phyloP scores from a whole-genome alignment of 2,888 invertebrate species.

The Cheilosia variabilis region DNA sequence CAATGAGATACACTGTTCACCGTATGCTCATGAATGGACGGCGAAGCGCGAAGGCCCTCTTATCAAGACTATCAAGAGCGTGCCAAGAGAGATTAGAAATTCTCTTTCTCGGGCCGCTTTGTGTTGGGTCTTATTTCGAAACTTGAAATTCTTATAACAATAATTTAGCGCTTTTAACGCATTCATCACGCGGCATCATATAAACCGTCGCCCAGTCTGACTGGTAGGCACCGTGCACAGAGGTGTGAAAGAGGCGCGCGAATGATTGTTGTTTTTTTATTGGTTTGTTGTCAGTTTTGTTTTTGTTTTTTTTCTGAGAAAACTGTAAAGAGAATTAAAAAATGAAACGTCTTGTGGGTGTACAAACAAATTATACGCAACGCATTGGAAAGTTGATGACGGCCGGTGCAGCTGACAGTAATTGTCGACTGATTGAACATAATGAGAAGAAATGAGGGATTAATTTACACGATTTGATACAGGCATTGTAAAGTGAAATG shows the following conservation, averaged over 20 bases:
- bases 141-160: slow-evolving; percentile 31
- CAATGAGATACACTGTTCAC: slow-evolving; percentile 25
- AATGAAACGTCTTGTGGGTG: background rate
- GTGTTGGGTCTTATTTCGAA: slow-evolving; percentile 50
- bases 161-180: slow-evolving; percentile 18
- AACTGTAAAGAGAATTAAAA: slow-evolving; percentile 17
- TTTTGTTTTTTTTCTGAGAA: slow-evolving; percentile 6
- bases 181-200: slow-evolving; percentile 27
- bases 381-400: slow-evolving; percentile 29
- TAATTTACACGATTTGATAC: slow-evolving; percentile 10
- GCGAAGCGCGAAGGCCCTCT: background rate
- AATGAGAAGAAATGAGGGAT: background rate
- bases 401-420: background rate
- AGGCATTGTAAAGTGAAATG: slow-evolving; percentile 23
- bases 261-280: slow-evolving; percentile 8
- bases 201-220: background rate
- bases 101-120: slow-evolving; percentile 40
- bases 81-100: slow-evolving; percentile 33
- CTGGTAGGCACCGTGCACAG: background rate
- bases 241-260: slow-evolving; percentile 16
- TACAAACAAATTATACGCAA: background rate
- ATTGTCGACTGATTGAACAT: slow-evolving; percentile 27
- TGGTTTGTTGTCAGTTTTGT: slow-evolving; percentile 1
- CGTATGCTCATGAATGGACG: background rate
- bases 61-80: slow-evolving; percentile 16